Base-by-base conservation (phyloP, 1,140 invertebrate genomes). In the Drosophila gunungcola region DNA sequence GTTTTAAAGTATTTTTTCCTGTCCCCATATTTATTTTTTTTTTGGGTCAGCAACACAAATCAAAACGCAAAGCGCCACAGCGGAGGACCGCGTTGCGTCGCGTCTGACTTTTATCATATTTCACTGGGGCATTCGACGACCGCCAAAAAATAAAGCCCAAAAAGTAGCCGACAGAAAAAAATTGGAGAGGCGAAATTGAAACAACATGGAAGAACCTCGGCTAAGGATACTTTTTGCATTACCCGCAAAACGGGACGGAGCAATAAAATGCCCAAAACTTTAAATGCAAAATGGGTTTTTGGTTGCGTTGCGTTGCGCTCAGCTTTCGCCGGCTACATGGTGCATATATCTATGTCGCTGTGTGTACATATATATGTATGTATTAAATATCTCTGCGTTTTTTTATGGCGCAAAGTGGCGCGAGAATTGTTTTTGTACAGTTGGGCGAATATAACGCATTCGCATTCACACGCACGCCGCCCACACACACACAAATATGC, bases 31-130 rank as follows among this genome's bases (percentile, higher is more conserved):
- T 39, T 21, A 4, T 43, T 69, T 78, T 86, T 11, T 75, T 86
- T 88, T 73, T 68, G 55, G 84, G 83, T 88, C 84, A 88, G 70
- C 74, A 70, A 89, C 83, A 89, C 83, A 88, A 88, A 88, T 88
- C 83, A 88, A 83, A 89, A 83, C 39, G 84, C 79, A 88, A 88
- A 83, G 82, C 78, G 73, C 58, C 67, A 34, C 51, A 27, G 36
- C 27, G 12, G 36, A 51, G 45, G 36, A 43, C 34, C 27, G 52
- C 61, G 60, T 52, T 41, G 49, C 56, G 54, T 41, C 68, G 68
- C 68, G 65, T 55, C 64, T 64, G 65, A 83, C 65, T 82, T 88
- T 74, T 88, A 88, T 88, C 83, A 88, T 88, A 88, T 88, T 83
- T 88, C 83, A 89, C 70, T 83, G 69, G 83, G 80, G 75, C 63